These are phyloP conservation scores for Cheilosia variabilis DNA, from an alignment of 2,888 invertebrate genomes.

Conservation along the genomic window DNA sequence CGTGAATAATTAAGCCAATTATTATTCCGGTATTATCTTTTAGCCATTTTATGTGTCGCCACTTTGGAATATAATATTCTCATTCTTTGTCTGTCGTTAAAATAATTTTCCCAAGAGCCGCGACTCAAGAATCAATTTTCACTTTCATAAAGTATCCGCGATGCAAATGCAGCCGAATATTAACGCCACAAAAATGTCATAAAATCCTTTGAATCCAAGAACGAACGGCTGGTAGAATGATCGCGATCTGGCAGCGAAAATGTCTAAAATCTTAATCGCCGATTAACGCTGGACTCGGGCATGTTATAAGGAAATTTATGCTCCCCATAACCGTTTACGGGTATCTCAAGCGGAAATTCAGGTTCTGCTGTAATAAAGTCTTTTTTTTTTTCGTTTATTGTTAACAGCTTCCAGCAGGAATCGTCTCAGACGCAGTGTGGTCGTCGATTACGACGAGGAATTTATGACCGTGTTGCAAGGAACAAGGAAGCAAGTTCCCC, in stretches of 20 bases:
- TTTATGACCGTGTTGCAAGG: slow-evolving; percentile 65
- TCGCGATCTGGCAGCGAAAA: slow-evolving; percentile 66
- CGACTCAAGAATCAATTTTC: slow-evolving; percentile 71
- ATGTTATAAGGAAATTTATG: slow-evolving; percentile 73
- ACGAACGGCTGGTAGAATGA: slow-evolving; percentile 53
- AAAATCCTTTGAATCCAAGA: slow-evolving; percentile 66
- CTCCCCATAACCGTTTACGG: slow-evolving; percentile 74
- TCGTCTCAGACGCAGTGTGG: slow-evolving; percentile 49
- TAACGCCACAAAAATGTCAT: slow-evolving; percentile 75
- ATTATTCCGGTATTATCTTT: slow-evolving; percentile 46
- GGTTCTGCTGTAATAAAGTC: slow-evolving; percentile 45
- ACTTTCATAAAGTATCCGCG: slow-evolving; percentile 72
- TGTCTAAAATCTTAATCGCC: slow-evolving; percentile 76
- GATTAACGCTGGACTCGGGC: slow-evolving; percentile 73
- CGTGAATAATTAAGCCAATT: slow-evolving; percentile 40
- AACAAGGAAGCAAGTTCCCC: slow-evolving; percentile 70
- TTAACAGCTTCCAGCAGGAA: slow-evolving; percentile 65
- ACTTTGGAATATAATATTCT: slow-evolving; percentile 33
- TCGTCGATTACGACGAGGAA: slow-evolving; percentile 59
- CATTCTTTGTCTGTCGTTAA: slow-evolving; percentile 49
- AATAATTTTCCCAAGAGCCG: slow-evolving; percentile 68
- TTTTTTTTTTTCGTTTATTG: neutral
- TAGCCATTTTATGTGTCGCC: slow-evolving; percentile 49
- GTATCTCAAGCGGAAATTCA: slow-evolving; percentile 69
- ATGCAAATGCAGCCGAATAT: slow-evolving; percentile 70